Base-by-base conservation (phyloP, 2,797 vertebrate species). In the Fistularia tabacaria region DNA sequence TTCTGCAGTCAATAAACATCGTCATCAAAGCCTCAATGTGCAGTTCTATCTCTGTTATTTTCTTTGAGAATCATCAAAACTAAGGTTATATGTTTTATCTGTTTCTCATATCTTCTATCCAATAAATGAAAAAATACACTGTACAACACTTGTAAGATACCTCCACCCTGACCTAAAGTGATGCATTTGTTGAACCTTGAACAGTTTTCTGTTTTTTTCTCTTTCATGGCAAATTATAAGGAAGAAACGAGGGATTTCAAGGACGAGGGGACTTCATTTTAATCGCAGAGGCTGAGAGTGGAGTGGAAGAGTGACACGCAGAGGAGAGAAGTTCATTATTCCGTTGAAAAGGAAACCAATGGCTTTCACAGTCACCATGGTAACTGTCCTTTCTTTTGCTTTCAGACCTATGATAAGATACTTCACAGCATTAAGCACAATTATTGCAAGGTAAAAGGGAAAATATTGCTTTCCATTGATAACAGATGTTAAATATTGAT, bases 251-350 rank as follows among this genome's bases (percentile, higher is more conserved):
- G 76, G 68, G 84, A 86, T 90, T 88, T 91, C 90, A 91, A 91
- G 90, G 90, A 89, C 80, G 68, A 71, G 15, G 67, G 83, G 87
- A 86, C 82, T 87, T 83, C 74, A 91, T 77, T 90, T 90, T 91
- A 91, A 91, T 89, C 85, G 87, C 79, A 89, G 84, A 86, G 85
- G 78, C 85, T 85, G 88, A 81, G 86, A 90, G 89, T 84, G 83
- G 88, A 90, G 90, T 85, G 85, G 84, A 89, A 85, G 87, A 92
- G 85, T 90, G 89, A 90, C 90, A 91, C 87, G 82, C 85, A 77
- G 86, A 91, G 90, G 85, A 90, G 87, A 90, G 89, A 91, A 92
- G 90, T 92, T 91, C 89, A 92, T 93, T 93, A 92, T 91, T 86
- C 80, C 46, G 79, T 82, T 93, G 89, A 93, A 93, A 92, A 91